These are phyloP conservation scores for Pseudochromis fuscus DNA, from an alignment of 2,797 vertebrate genomes.

Conservation along the genomic window DNA sequence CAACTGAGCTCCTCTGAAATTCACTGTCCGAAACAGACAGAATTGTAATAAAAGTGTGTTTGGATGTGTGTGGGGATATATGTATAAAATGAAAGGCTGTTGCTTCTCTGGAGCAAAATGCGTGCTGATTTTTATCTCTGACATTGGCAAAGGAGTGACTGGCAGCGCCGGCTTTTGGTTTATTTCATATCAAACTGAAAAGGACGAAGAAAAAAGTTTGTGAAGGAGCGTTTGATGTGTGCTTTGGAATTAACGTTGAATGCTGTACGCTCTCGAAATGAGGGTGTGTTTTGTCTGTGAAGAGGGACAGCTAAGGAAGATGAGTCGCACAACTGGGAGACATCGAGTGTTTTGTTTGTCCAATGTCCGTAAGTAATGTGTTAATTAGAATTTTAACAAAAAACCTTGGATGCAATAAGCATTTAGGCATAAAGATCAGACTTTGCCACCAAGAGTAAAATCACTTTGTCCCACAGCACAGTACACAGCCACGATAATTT, in stretches of 20 bases:
- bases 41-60: constrained; percentile 46
- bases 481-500: constrained; percentile 58
- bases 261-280: constrained; percentile 32
- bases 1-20: constrained; percentile 56
- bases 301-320: constrained; percentile 23
- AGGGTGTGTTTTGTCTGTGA: constrained; percentile 10
- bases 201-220: constrained; percentile 43
- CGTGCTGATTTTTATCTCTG: constrained; percentile 40
- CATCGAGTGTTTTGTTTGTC: constrained; percentile 36
- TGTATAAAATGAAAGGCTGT: not conserved
- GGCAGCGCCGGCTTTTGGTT: constrained; percentile 42
- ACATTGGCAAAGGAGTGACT: constrained; percentile 30
- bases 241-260: constrained; percentile 55
- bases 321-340: constrained; percentile 32
- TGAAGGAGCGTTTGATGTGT: constrained; percentile 55
- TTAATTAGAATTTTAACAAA: constrained; percentile 60
- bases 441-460: constrained; percentile 42
- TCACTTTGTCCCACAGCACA: constrained; percentile 40
- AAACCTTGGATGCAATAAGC: constrained; percentile 45
- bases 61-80: constrained; percentile 24
- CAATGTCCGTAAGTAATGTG: constrained; percentile 34
- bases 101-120: not conserved
- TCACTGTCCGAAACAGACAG: constrained; percentile 51
- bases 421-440: constrained; percentile 43
- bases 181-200: constrained; percentile 52